A percentile compares a stretch with the other conserved stretches of the same genome.
These are phyloP conservation scores for Enteromius unitaeniatus DNA, from an alignment of 2,797 vertebrate species.

Conservation along the genomic window DNA sequence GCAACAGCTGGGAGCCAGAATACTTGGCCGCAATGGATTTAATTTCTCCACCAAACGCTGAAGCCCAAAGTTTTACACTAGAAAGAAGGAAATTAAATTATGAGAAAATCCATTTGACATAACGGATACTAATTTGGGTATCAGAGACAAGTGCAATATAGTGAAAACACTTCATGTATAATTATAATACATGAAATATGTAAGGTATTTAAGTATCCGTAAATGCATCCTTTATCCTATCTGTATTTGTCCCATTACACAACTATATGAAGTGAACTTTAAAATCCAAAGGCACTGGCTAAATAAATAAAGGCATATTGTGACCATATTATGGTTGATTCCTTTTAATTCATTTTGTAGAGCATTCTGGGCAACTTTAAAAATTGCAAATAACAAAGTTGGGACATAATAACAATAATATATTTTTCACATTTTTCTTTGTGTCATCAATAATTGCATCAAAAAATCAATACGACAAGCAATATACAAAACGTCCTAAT, in stretches of 20 bases:
- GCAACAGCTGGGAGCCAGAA: slow-evolving; percentile 97
- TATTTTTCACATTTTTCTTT: neutral
- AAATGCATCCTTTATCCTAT: neutral
- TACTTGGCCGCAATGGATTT: slow-evolving; percentile 99
- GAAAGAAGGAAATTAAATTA: slow-evolving; percentile 26
- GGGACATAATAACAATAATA: neutral
- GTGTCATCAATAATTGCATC: neutral
- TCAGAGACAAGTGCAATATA: no score
- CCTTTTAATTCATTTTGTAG: neutral
- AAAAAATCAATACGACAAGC: neutral
- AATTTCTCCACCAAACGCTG: slow-evolving; percentile 97
- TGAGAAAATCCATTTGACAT: neutral
- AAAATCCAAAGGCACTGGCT: neutral
- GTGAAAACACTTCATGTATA: neutral
- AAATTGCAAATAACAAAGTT: neutral
- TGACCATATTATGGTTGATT: neutral
- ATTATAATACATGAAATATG: neutral
- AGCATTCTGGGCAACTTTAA: neutral
- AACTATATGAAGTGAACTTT: neutral
- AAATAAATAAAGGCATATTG: neutral
- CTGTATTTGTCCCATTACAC: neutral
- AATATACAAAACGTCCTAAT: no score
- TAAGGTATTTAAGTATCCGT: neutral
- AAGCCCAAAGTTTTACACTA: slow-evolving; percentile 99
- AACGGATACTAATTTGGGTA: neutral